Base-by-base conservation (phyloP, 2,888 invertebrate genomes). In the Ariolimax columbianus region DNA sequence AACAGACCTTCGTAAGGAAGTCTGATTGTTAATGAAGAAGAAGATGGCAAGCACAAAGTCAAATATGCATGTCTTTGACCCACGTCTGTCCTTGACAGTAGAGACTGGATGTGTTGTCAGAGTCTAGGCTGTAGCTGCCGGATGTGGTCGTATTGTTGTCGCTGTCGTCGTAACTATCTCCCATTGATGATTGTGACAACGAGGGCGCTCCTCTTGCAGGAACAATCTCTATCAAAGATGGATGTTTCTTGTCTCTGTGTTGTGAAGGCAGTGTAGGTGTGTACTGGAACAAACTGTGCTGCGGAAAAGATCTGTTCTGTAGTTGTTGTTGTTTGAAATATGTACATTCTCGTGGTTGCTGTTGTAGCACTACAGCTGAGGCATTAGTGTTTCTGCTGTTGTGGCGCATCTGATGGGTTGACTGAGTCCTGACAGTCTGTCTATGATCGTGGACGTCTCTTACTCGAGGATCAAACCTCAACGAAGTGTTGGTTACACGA, bases 71-170 rank as follows among this genome's bases (percentile, higher is more conserved):
- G 73, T 73, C 73, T 17, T 14, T 40, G 43, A 47, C 9, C 17
- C 3, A 2, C 2, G n/a, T 91, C 0, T 91, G 93, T 23, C 78
- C 90, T 30, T 90, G 89, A 83, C 89, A 93, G 72, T 89, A 90
- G 84, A 89, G 89, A 11, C 89, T 89, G 33, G 86, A 92, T 0
- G 81, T 75, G n/a, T 86, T 87, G 30, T 87, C 87, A 17, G 87
- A 82, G 0, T 83, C 78, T 59, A 88, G 81, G 51, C 88, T 88
- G 84, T 87, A 88, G 38, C 87, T 87, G 14, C 88, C 88, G 0
- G 88, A 88, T 9, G 88, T 88, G 1, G 88, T 88, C 6, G 88
- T 88, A 70, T 87, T 86, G 23, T 86, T 55, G 75, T 86, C 87
- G 43, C 87, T 87, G 43, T 88, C 88, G 23, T 86, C 86, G 9